Evolutionary conservation across 1,140 invertebrate species (phyloP).

Genomic region (Semibalanus balanoides): DNA sequence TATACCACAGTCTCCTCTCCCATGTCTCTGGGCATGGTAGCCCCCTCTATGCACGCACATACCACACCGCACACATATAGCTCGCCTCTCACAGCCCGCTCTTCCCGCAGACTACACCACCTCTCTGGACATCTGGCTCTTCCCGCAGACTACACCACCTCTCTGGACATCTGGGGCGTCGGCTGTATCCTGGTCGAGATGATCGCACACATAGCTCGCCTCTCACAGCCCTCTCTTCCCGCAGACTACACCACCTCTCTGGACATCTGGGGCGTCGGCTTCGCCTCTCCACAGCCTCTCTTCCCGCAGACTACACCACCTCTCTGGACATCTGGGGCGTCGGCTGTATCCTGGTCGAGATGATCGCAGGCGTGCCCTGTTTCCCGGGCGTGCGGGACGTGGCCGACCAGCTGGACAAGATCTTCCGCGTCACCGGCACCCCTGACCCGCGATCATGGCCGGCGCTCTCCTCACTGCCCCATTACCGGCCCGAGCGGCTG

Average conservation of each 20-base stretch:
- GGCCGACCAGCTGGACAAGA: constrained; percentile 90
- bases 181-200: too few species aligned
- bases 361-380: constrained; percentile 85
- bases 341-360: constrained; percentile 95
- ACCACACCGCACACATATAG: too few species aligned
- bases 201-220: too few species aligned
- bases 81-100: too few species aligned
- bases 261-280: constrained; percentile 96
- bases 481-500: constrained; percentile 68
- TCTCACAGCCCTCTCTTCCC: too few species aligned
- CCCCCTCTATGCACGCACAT: too few species aligned
- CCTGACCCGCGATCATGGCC: constrained; percentile 81
- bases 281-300: background rate
- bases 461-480: constrained; percentile 68
- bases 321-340: constrained; percentile 89
- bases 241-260: constrained; percentile 69
- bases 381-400: constrained; percentile 91
- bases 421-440: constrained; percentile 80
- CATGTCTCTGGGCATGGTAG: too few species aligned
- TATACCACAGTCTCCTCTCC: too few species aligned
- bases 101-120: constrained; percentile 63
- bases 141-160: constrained; percentile 61
- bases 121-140: constrained; percentile 67
- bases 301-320: constrained; percentile 63
- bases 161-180: too few species aligned